Evolutionary conservation across 1,140 invertebrate genomes (phyloP).

Genomic region (Drosophila pruinosa): DNA sequence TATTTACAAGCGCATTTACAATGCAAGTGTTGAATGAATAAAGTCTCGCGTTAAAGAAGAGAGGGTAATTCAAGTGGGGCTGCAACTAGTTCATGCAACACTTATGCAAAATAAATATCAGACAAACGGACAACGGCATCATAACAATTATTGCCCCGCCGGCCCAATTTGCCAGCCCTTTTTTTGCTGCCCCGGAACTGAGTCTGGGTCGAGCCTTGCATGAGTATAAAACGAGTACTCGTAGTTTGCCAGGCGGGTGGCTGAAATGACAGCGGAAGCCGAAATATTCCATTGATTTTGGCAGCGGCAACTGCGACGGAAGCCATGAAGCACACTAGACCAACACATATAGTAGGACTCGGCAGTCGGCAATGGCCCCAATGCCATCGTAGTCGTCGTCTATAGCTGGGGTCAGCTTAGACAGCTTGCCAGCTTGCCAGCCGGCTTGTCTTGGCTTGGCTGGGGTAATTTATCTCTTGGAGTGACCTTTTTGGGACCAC

Average conservation of each 20-base stretch:
- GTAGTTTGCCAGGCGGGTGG: constrained; percentile 17
- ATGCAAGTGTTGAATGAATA: not conserved
- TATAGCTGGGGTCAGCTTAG: constrained; percentile 36
- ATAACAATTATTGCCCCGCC: constrained; percentile 75
- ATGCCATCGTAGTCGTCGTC: constrained; percentile 14
- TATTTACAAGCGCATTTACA: not conserved
- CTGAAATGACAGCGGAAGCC: constrained; percentile 60
- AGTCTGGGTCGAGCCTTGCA: not conserved
- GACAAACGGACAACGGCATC: constrained; percentile 75
- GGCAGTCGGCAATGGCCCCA: constrained; percentile 21
- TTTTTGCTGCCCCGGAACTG: not conserved
- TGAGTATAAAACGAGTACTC: not conserved
- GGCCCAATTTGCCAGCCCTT: constrained; percentile 57
- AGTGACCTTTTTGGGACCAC: constrained; percentile 45
- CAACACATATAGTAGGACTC: constrained; percentile 13
- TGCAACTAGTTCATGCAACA: constrained; percentile 35
- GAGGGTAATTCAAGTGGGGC: constrained; percentile 13
- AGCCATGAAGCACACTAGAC: constrained; percentile 55
- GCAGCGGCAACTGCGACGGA: constrained; percentile 50
- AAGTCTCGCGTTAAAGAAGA: not conserved
- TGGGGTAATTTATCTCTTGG: constrained; percentile 71
- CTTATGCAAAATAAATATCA: constrained; percentile 77
- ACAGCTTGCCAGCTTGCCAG: constrained; percentile 20
- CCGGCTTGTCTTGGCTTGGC: constrained; percentile 37
- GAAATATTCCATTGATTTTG: constrained; percentile 76